Conservation (phyloP, 2,797 vertebrate species). For the Falco novaeseelandiae region DNA sequence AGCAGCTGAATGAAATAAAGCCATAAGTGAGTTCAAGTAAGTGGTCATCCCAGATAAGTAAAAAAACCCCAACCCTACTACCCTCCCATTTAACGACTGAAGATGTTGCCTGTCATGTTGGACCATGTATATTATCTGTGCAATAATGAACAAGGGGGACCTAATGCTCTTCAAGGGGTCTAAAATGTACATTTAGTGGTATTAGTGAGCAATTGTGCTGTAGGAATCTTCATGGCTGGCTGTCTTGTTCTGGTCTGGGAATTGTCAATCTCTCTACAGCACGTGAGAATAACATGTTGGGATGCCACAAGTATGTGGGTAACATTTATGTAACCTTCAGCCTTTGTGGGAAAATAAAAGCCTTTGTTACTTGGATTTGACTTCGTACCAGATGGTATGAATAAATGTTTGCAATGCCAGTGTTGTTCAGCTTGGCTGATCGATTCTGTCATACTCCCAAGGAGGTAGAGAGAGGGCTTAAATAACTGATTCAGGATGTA, state of each 20-base stretch:
- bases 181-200: background rate
- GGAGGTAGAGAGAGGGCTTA: slow-evolving; percentile 27
- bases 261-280: slow-evolving; percentile 26
- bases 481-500: slow-evolving; percentile 67
- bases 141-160: background rate
- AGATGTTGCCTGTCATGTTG: slow-evolving; percentile 25
- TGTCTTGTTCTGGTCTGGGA: slow-evolving; percentile 49
- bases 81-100: slow-evolving; percentile 13
- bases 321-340: slow-evolving; percentile 57
- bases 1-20: slow-evolving; percentile 45
- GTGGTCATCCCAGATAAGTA: slow-evolving; percentile 24
- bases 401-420: slow-evolving; percentile 68
- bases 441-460: slow-evolving; percentile 63
- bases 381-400: slow-evolving; percentile 68
- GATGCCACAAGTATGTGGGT: slow-evolving; percentile 56
- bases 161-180: slow-evolving; percentile 33
- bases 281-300: slow-evolving; percentile 45
- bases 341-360: slow-evolving; percentile 73
- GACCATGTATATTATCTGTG: background rate
- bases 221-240: background rate
- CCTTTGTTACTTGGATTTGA: slow-evolving; percentile 70
- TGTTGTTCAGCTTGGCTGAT: slow-evolving; percentile 64
- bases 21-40: background rate
- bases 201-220: slow-evolving; percentile 31
- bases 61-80: background rate